Evolutionary conservation across 2,113 vertebrate species (phyloP), one percentile per base, ranked within the genome.

Genomic region (Tupaia chinensis): DNA sequence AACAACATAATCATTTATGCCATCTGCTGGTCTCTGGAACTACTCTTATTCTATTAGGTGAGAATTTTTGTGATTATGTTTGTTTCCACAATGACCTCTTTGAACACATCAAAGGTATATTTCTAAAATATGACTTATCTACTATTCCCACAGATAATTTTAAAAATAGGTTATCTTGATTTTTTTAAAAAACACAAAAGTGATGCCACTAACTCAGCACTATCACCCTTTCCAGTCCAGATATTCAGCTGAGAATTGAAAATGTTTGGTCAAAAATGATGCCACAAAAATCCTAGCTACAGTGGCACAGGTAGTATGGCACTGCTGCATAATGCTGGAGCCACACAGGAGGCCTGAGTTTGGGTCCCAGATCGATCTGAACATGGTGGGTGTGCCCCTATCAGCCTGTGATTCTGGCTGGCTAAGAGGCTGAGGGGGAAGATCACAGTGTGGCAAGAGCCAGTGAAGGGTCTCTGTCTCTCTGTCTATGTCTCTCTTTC

Each of bases 241-340:
- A 74, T 88, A 29, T 66, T 89, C 29, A 65, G 25, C 34, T 89
- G 53, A 32, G 25, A 83, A 79, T 44, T 88, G 29, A 91, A 97
- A 94, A 83, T 44, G 7, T 44, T 68, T 23, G 29, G 29, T 85
- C 61, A 82, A 94, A 89, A 70, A 93, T 19, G 34, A 91, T 53
- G 60, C 44, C 44, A 44, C 44, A 44, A 5, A 44, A 44, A 44
- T 44, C 44, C 44, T 5, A 44, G 44, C 44, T 44, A 44, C 44
- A 44, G 44, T 5, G 44, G 44, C 44, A 44, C 44, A 44, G 44
- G 44, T 5, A 44, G 44, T 44, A 44, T 44, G 44, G 44, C 44
- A 44, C 44, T 44, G 44, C 44, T 44, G 44, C 44, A 44, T 5
- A 44, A 44, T 44, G 44, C 44, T 44, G 44, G 44, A 44, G 44